Evolutionary conservation across 2,113 vertebrate species (phyloP), one percentile per base, ranked within the genome.

Genomic region (Cairina moschata): DNA sequence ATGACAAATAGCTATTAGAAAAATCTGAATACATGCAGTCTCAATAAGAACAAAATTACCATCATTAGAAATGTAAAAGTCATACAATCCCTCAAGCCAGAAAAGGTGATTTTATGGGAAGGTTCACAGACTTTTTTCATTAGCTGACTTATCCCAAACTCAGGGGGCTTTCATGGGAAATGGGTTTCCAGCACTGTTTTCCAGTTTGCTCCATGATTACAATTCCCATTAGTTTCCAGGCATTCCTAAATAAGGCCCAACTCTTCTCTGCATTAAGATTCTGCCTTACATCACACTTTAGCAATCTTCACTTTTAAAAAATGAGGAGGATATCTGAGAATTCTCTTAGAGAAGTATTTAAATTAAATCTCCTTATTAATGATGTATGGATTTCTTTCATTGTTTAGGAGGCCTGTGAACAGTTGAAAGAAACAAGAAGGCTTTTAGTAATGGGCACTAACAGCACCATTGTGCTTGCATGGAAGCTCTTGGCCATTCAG

Each of bases 301-400:
- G 69, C 29, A 84, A 90, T 92, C 92, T 96, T 93, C 54, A 42
- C 40, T 79, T 59, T 3, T 32, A 65, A 71, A 34, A 76, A 79
- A 76, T 7, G 4, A 75, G 16, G 28, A 76, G 18, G 71, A 79
- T 92, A 94, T 92, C 54, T 94, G 74, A 91, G 91, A 94, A 94
- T 90, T 96, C 80, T 94, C 62, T 84, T 80, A 60, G 67, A 96
- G 54, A 44, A 93, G 86, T 92, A 96, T 93, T 96, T 87, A 96
- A 96, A 96, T 93, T 82, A 91, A 95, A 95, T 85, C 86, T 95
- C 95, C 92, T 94, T 96, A 93, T 97, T 96, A 96, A 92, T 93
- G 96, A 92, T 95, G 95, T 94, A 94, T 96, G 92, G 88, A 90
- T 96, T 96, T 97, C 92, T 96, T 95, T 96, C 95, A 93, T 96